phyloP scores from a whole-genome alignment of 1,140 invertebrate genomes.

The Drosophila virilis region DNA sequence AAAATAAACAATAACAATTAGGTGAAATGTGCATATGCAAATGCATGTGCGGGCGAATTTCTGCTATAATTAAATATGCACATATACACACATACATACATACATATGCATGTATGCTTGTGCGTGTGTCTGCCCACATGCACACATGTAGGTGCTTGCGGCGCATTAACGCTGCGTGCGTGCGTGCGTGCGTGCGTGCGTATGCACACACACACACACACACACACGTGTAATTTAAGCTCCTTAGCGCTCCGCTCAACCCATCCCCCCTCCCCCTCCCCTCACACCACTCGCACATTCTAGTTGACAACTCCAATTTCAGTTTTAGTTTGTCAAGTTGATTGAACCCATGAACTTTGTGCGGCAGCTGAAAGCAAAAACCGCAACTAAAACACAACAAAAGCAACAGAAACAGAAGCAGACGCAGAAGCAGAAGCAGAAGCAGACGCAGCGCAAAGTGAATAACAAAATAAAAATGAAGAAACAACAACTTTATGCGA shows the following conservation, averaged over 20 bases:
- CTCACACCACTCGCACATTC: no score
- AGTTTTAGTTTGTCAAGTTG: constrained; percentile 54
- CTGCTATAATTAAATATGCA: not conserved
- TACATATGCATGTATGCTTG: no score
- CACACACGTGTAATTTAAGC: constrained; percentile 40
- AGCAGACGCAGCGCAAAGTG: not conserved
- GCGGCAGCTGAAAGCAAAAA: constrained; percentile 13
- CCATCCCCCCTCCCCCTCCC: no score
- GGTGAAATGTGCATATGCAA: constrained; percentile 2
- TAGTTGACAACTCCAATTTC: constrained; percentile 51
- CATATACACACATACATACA: not conserved
- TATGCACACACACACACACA: no score
- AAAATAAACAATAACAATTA: constrained; percentile 37
- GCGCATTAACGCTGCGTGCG: no score
- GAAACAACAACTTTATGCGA: constrained; percentile 32
- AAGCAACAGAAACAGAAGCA: constrained; percentile 14
- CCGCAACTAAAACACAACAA: constrained; percentile 24
- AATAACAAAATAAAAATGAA: constrained; percentile 17
- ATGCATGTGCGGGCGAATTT: constrained; percentile 2
- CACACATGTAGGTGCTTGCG: no score
- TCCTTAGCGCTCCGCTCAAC: no score
- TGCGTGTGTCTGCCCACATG: not conserved
- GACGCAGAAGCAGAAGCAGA: not conserved
- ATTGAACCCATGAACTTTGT: constrained; percentile 69
- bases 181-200: not conserved